Base-by-base conservation (phyloP, 2,888 invertebrate genomes). In the Phanerotoma sp. region DNA sequence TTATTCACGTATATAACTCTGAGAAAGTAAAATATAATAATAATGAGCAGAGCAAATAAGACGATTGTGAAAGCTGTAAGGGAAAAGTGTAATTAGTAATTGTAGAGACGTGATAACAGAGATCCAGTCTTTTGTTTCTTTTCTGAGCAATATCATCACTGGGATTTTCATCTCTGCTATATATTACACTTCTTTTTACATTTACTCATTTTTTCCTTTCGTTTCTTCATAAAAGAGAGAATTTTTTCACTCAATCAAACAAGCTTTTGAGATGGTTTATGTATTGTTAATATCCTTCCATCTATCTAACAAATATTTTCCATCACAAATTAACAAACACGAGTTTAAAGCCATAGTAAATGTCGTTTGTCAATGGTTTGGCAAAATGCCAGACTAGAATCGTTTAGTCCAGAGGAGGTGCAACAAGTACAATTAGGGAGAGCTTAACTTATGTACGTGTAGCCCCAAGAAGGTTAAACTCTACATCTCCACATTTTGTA, bases 341-440 rank as follows among this genome's bases (percentile, higher is more conserved):
- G 49, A 38, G 40, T 49, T 47, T 49, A 20, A 38, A 28, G 54
- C 51, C 53, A 59, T 59, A 51, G 32, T 15, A 15, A 30, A 22
- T 18, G 49, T 49, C 60, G 60, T 67, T 67, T 65, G 59, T 67
- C 67, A 66, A 67, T 55, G 62, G 54, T 54, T 54, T 54, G 67
- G 67, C 67, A 50, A 49, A 33, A 53, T 51, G 64, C 67, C 67
- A 64, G 56, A 62, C 60, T 38, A 15, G 38, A 6, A 7, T 15
- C 20, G 38, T 20, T 38, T 9, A 18, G 38, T 16, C 20, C 38
- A 38, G 28, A 32, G 32, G 48, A 54, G 64, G 64, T 62, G 70
- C 70, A 70, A 70, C 70, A 70, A 70, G 70, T 70, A 66, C 65
- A 69, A 70, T 67, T 66, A 68, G 66, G 67, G 61, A 63, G 62